Evolutionary conservation across 35 echinoderm and acorn worm genomes (phyloP), one percentile per base, ranked within the genome.

Genomic region (Eucidaris tribuloides): DNA sequence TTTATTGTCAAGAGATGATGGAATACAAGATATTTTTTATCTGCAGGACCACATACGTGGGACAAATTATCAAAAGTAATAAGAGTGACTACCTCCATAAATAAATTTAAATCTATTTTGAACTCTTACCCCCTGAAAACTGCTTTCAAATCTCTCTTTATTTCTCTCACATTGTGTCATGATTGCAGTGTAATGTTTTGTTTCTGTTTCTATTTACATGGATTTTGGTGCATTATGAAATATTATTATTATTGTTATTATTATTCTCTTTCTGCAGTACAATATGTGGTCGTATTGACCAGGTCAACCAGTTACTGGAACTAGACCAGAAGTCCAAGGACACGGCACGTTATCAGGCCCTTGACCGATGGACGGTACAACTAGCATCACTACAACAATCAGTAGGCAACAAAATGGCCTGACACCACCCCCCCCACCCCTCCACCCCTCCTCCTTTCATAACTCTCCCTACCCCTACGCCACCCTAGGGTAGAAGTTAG

Each of bases 371-470:
- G 96, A 93, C 90, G 65, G 76, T 72, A 35, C 96, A 99, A 48
- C 90, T 99, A 46, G 87, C 79, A 37, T 99, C 96, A n/a, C 87
- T 99, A 85, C 96, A 99, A 72, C 86, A 93, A 52, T 85, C 96
- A 43, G 96, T 99, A 27, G 96, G 85, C 19, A 99, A 99, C 90
- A 99, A 99, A 71, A 89, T 99, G 83, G 96, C 96, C 42, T 99
- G 85, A 93, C 43, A 61, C 14, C 38, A 11, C 79, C 46, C 28
- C 44, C 84, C 11, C 36, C 34, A 14, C 44, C 72, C 24, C 57
- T n/a, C 46, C 5, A 50, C 18, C 27, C 46, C 29, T 27, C 48
- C 77, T 44, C 49, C 48, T 30, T 54, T 33, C 48, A 46, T n/a
- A 20, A 20, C 3, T 54, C 20, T 23, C 29, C 36, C 68, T n/a